Conservation (phyloP, 2,888 invertebrate genomes). For the Spilarctia lutea region DNA sequence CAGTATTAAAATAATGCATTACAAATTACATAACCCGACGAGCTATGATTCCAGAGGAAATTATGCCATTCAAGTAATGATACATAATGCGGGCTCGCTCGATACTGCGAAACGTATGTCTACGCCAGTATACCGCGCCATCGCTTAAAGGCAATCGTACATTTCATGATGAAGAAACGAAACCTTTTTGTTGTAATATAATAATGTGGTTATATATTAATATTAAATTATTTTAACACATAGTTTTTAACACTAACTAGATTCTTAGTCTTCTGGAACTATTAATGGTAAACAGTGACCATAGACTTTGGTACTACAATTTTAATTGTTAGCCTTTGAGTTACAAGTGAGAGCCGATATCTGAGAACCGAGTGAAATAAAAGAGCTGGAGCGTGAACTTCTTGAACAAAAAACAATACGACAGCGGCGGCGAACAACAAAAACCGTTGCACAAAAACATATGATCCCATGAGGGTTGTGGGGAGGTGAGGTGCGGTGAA, state of each 20-base stretch:
- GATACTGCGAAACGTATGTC: slow-evolving; percentile 61
- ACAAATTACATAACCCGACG: slow-evolving; percentile 74
- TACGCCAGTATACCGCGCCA: slow-evolving; percentile 36
- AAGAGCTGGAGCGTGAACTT: slow-evolving; percentile 83
- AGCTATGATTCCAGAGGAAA: slow-evolving; percentile 78
- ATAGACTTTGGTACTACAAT: neutral
- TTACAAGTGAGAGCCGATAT: slow-evolving; percentile 71
- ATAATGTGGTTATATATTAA: neutral
- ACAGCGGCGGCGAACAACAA: slow-evolving; percentile 85
- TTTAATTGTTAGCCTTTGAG: slow-evolving; percentile 37
- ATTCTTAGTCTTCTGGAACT: neutral
- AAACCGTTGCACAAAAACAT: slow-evolving; percentile 87
- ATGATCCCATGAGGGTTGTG: slow-evolving; percentile 84
- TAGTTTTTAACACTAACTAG: neutral
- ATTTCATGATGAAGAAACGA: slow-evolving; percentile 10
- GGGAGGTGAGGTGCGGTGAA: slow-evolving; percentile 57
- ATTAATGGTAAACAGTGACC: neutral
- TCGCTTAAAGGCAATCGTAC: slow-evolving; percentile 48
- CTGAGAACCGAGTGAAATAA: slow-evolving; percentile 78
- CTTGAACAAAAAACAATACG: slow-evolving; percentile 78
- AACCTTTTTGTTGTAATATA: neutral
- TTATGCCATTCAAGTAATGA: slow-evolving; percentile 84
- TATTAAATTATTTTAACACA: neutral
- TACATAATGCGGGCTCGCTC: slow-evolving; percentile 78
- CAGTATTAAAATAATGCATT: slow-evolving; percentile 76